Conservation (phyloP, 2,797 vertebrate genomes). For the Hemitrygon akajei region DNA sequence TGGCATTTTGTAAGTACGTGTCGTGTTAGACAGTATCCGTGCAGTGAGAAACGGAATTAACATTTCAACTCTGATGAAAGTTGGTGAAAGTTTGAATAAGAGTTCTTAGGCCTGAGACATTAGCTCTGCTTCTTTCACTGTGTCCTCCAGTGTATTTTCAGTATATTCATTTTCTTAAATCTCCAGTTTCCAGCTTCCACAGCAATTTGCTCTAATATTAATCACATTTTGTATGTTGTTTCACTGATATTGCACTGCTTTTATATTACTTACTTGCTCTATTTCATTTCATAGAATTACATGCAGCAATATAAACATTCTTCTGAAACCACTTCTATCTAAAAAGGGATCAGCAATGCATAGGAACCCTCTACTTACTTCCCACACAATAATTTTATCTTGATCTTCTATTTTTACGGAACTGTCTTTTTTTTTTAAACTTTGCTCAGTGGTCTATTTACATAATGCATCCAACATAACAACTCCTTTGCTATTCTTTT, state of each 20-base stretch:
- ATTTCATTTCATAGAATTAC: neutral
- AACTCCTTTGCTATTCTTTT: neutral
- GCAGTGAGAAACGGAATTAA: too few relatives aligned
- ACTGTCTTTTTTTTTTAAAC: neutral
- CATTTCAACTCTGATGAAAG: too few relatives aligned
- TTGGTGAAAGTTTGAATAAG: too few relatives aligned
- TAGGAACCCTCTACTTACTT: neutral
- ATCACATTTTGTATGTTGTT: neutral
- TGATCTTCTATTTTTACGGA: neutral
- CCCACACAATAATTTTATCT: neutral
- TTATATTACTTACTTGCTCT: neutral
- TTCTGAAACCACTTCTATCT: neutral
- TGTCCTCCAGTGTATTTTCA: too few relatives aligned
- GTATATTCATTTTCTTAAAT: too few relatives aligned
- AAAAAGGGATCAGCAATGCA: neutral
- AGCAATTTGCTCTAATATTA: too few relatives aligned
- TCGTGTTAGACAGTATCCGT: too few relatives aligned
- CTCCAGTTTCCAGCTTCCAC: too few relatives aligned
- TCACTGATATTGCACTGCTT: neutral
- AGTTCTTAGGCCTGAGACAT: too few relatives aligned
- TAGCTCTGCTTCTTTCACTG: too few relatives aligned
- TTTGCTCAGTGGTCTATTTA: neutral
- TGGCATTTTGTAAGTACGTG: neutral
- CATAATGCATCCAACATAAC: neutral
- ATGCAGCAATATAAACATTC: neutral